Percentiles rank a stretch among this genome's conserved stretches.
Evolutionary conservation across 2,113 vertebrate genomes (phyloP).

Genomic region (Brachirus orientalis): DNA sequence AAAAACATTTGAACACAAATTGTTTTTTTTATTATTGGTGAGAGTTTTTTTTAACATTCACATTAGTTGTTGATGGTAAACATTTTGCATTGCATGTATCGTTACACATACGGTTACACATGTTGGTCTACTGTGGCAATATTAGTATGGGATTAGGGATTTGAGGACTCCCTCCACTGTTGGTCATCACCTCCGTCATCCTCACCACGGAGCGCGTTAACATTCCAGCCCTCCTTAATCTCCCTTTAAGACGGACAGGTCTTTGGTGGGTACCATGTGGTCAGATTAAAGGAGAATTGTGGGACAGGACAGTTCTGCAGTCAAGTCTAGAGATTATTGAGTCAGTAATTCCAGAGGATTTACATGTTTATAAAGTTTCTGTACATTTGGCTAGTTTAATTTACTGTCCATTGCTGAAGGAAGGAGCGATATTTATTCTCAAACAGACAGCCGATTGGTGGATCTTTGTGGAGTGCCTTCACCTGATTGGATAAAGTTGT

Average conservation of each 20-base stretch:
- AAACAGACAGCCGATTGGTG: too few relatives aligned
- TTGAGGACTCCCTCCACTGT: background rate
- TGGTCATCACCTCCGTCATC: constrained; percentile 21
- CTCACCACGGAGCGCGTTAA: constrained; percentile 35
- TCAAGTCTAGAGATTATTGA: constrained; percentile 9
- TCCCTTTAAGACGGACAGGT: constrained; percentile 25
- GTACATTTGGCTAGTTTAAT: too few relatives aligned
- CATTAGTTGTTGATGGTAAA: background rate
- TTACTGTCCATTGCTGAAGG: too few relatives aligned
- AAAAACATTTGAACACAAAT: too few relatives aligned
- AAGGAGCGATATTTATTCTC: too few relatives aligned
- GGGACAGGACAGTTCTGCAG: constrained; percentile 39
- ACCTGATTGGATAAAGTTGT: too few relatives aligned
- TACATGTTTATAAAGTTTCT: too few relatives aligned
- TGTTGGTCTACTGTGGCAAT: background rate
- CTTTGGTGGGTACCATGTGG: constrained; percentile 48
- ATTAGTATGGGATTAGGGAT: background rate
- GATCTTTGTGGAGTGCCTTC: too few relatives aligned
- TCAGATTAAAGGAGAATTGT: constrained; percentile 62
- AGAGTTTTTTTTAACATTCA: too few relatives aligned
- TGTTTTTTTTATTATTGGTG: too few relatives aligned
- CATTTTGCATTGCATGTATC: background rate
- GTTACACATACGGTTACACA: too few relatives aligned
- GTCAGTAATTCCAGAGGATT: too few relatives aligned
- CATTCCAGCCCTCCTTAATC: constrained; percentile 63